Percentiles rank a stretch among this genome's conserved stretches.
Evolutionary conservation across 2,888 invertebrate species (phyloP).

Genomic region (Tanypteryx hageni): DNA sequence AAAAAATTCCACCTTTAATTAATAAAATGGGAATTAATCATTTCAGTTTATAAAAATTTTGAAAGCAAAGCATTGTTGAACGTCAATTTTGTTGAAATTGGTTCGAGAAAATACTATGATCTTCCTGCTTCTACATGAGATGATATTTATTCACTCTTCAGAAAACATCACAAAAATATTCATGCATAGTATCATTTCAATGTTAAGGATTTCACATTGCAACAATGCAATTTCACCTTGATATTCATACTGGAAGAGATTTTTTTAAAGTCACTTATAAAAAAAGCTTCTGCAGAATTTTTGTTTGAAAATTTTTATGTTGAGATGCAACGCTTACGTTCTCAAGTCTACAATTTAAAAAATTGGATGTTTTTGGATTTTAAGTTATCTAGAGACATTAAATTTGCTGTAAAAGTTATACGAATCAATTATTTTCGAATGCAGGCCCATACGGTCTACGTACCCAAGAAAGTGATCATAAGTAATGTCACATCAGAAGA

Average conservation of each 20-base stretch:
- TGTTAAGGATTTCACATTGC: constrained; percentile 31
- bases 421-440: constrained; percentile 66
- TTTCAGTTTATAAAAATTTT: constrained; percentile 12
- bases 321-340: constrained; percentile 8
- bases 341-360: constrained; percentile 5
- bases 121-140: constrained; percentile 49
- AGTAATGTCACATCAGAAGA: constrained; percentile 71
- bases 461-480: constrained; percentile 73
- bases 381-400: constrained; percentile 30
- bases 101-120: background rate
- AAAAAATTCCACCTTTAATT: background rate
- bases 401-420: constrained; percentile 46
- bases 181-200: constrained; percentile 41
- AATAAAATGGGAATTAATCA: background rate
- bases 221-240: constrained; percentile 27
- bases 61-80: background rate
- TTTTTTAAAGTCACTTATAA: constrained; percentile 12
- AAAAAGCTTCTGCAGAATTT: background rate
- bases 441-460: constrained; percentile 85
- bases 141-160: constrained; percentile 43
- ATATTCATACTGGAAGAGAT: constrained; percentile 37
- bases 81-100: constrained; percentile 22
- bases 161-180: constrained; percentile 40
- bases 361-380: constrained; percentile 36
- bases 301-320: constrained; percentile 35